phyloP scores from a whole-genome alignment of 2,797 vertebrate species.

The Lemur catta region DNA sequence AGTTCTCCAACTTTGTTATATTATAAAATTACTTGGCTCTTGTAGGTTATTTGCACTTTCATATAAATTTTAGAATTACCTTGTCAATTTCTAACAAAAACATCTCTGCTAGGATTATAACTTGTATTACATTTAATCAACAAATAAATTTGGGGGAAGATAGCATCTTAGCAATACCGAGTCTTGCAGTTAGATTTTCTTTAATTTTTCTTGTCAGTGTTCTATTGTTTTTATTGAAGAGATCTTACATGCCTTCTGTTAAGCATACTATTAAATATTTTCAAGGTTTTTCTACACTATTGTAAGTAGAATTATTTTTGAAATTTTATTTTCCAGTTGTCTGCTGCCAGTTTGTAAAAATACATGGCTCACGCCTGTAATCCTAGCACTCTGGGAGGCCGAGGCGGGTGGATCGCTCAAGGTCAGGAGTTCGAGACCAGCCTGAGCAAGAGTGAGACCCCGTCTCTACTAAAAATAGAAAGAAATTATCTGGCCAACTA shows the following conservation, averaged over 20 bases:
- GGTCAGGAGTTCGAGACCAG: too few species aligned
- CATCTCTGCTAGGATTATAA: neutral
- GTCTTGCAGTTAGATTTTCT: neutral
- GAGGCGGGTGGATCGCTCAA: too few species aligned
- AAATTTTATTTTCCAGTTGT: constrained; percentile 12
- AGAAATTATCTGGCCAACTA: too few species aligned
- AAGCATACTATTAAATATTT: neutral
- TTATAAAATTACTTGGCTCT: neutral
- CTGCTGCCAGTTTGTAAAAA: neutral
- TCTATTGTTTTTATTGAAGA: constrained; percentile 33
- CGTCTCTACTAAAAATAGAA: too few species aligned
- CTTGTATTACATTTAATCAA: neutral
- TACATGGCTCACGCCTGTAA: neutral
- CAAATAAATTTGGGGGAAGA: neutral
- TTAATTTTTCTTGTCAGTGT: neutral
- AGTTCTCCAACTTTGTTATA: neutral
- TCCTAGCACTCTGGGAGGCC: too few species aligned
- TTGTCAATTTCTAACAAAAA: neutral
- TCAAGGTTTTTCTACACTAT: neutral
- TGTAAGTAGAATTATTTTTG: neutral
- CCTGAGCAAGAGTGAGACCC: too few species aligned
- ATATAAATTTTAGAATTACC: neutral
- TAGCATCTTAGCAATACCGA: neutral
- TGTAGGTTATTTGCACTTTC: neutral
- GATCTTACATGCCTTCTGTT: neutral